Evolutionary conservation across 2,113 vertebrate species (phyloP).

Genomic region (Nesogale talazaci): DNA sequence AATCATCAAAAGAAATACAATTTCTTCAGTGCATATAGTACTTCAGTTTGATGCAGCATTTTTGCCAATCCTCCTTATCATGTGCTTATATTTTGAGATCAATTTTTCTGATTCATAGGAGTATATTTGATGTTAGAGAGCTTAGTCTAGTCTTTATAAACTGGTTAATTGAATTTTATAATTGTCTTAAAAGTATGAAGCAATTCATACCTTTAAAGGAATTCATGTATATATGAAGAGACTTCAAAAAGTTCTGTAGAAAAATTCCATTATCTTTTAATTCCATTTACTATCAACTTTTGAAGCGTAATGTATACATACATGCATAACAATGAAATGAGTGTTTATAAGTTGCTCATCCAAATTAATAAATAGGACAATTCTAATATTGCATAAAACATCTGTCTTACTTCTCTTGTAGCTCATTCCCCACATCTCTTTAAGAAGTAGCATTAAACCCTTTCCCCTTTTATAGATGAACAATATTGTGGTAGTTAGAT

Average conservation of each 20-base stretch:
- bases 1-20: too few relatives aligned
- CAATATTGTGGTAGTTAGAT: too few relatives aligned
- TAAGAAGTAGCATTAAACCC: background rate
- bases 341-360: background rate
- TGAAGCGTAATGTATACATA: background rate
- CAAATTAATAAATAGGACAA: background rate
- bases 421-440: background rate
- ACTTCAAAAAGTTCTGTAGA: too few relatives aligned
- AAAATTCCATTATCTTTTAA: too few relatives aligned
- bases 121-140: constrained; percentile 1
- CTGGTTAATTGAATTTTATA: background rate
- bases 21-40: background rate
- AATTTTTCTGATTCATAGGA: background rate
- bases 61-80: background rate
- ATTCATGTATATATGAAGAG: too few relatives aligned
- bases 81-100: background rate
- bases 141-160: background rate
- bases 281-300: too few relatives aligned
- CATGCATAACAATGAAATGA: background rate
- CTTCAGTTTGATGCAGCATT: background rate
- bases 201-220: background rate
- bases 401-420: too few relatives aligned
- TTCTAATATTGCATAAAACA: too few relatives aligned
- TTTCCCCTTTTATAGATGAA: background rate
- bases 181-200: background rate